phyloP scores from a whole-genome alignment of 2,888 invertebrate species.

The Campoletis raptor region DNA sequence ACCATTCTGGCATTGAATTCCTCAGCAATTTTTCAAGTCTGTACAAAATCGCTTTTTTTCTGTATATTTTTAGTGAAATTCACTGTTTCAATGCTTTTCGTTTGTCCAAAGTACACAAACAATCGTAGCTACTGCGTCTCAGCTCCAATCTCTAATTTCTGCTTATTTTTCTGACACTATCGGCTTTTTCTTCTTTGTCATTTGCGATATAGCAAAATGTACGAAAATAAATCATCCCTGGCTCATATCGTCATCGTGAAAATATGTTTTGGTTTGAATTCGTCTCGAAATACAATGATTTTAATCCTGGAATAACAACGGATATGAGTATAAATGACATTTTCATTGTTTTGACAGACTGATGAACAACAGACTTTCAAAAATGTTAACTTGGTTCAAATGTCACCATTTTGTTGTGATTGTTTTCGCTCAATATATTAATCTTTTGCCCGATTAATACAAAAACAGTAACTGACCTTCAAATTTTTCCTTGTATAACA shows the following conservation, averaged over 20 bases:
- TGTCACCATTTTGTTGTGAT: not conserved
- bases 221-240: not conserved
- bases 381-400: not conserved
- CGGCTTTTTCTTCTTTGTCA: not conserved
- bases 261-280: slow-evolving; percentile 1
- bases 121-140: not conserved
- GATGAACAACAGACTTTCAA: not conserved
- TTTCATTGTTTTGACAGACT: not conserved
- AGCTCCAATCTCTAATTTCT: not conserved
- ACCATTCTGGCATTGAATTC: no score
- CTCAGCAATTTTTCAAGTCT: not conserved
- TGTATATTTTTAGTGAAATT: not conserved
- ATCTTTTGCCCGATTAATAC: not conserved
- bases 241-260: not conserved
- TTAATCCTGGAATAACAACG: not conserved
- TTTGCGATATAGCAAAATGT: not conserved
- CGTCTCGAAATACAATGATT: not conserved
- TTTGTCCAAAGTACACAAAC: not conserved
- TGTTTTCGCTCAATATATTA: not conserved
- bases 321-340: not conserved
- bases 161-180: not conserved
- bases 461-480: not conserved
- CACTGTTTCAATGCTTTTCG: not conserved
- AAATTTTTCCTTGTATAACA: not conserved
- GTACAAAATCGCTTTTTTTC: not conserved